Evolutionary conservation across 2,113 vertebrate genomes (phyloP), one percentile per base, ranked within the genome.

Genomic region (Rhombomys opimus): DNA sequence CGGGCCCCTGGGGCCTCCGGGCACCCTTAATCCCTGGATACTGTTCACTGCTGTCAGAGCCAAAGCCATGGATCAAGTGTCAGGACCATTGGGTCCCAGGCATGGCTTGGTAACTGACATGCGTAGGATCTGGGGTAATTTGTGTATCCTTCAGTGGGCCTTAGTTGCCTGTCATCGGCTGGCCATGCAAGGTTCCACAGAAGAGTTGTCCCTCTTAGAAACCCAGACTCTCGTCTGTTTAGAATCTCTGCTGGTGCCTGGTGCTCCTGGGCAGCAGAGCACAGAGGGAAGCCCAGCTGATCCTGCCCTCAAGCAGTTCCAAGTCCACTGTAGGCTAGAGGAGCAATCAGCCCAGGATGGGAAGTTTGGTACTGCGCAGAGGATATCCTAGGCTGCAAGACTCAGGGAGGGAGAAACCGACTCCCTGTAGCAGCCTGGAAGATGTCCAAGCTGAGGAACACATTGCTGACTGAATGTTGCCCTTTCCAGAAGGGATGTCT

Each of bases 1-100:
- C 57, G 77, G n/a, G 73, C 61, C 89, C n/a, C 93, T 87, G 93
- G 67, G 95, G 65, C 91, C 89, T 88, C 82, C 86, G 77, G 59
- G 57, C 46, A 68, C 86, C 91, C 72, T 87, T 46, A 67, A 77
- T 67, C 87, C 95, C 46, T 23, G 38, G 32, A 92, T 50, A 30
- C 88, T 89, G 22, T 41, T 88, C 81, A 41, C 54, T 18, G 73
- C 75, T 95, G 46, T 85, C 70, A 18, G 57, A 95, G 72, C 65
- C 59, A 88, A 72, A 96, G n/a, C 73, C 95, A 46, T 22, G 1
- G 30, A 67, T 87, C 73, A 54, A 94, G 63, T 15, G 27, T 76
- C n/a, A 68, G 96, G 50, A 96, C n/a, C 78, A 59, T 54, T 65
- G 8, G 54, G 20, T 88, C 63, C 93, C 91, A 86, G 13, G 1